Evolutionary conservation across 1,140 invertebrate species (phyloP), one percentile per base, ranked within the genome.

Genomic region (Pseudoatta argentina): DNA sequence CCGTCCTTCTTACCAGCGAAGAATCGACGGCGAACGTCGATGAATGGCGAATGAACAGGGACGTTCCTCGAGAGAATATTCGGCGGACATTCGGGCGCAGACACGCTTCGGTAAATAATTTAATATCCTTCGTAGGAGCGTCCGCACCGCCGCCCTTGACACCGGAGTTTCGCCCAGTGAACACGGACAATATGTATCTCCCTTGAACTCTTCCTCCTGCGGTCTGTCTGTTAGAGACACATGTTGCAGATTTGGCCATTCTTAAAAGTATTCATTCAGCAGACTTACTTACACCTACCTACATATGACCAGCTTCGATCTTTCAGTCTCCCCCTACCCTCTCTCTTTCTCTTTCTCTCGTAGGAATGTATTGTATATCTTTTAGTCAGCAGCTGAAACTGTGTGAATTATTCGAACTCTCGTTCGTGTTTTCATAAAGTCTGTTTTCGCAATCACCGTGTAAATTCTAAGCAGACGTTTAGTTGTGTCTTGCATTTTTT

Each of bases 121-220:
- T 91, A 91, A 91, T 91, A 82, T 88, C 55, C 66, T 27, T 12
- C 21, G 87, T 55, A 69, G 66, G 66, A 69, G 21, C 39, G 24
- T 24, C 24, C 0, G 24, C 24, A 24, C 24, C 24, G 24, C 24
- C 24, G 57, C 39, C 93, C 93, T 94, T 94, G 93, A 93, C 89
- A 92, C 90, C 91, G 86, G 92, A 93, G 92, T 93, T 91, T 91
- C 93, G 93, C 90, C 87, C 69, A 39, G 73, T 92, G 91, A 92
- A 27, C 92, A 94, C 92, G 87, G 77, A 94, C 93, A 94, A 94
- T 94, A 88, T 30, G 27, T 30, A 3, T 88, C 66, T 63, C 86
- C 92, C 87, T 88, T 92, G 88, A 93, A 91, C 91, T 92, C 91
- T 73, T 91, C 87, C 87, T 87, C 27, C 18, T 63, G 63, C 59